phyloP scores from a whole-genome alignment of 2,113 vertebrate genomes.

The Anhinga rufa region DNA sequence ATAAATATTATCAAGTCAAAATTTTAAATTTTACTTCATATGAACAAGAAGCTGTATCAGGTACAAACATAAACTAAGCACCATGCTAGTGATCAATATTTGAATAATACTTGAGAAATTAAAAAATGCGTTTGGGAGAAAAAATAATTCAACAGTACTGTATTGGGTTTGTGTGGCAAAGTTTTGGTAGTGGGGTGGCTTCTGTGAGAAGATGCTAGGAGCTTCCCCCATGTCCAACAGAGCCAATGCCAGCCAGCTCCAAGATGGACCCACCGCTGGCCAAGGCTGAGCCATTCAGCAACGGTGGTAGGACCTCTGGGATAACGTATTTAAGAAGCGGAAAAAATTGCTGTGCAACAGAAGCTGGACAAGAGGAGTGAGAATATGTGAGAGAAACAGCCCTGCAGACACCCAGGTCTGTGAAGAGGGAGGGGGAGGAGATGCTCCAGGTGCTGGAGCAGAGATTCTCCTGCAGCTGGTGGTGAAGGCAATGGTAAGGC shows the following conservation, averaged over 20 bases:
- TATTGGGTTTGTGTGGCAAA: neutral
- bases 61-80: neutral
- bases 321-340: neutral
- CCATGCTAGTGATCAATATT: neutral
- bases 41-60: neutral
- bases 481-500: neutral
- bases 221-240: neutral
- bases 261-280: rapidly evolving
- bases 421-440: neutral
- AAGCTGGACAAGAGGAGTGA: neutral
- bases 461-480: neutral
- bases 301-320: rapidly evolving
- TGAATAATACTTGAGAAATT: neutral
- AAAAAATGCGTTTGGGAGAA: neutral
- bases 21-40: neutral
- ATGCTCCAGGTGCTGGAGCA: rapidly evolving
- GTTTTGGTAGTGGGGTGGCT: neutral
- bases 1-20: neutral
- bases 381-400: neutral
- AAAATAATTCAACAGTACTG: neutral
- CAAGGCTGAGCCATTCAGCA: neutral
- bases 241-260: neutral
- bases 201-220: neutral
- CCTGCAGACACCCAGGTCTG: too few relatives aligned
- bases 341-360: neutral